These are phyloP conservation scores for Thalassophryne amazonica DNA, from an alignment of 2,797 vertebrate genomes.

Conservation along the genomic window DNA sequence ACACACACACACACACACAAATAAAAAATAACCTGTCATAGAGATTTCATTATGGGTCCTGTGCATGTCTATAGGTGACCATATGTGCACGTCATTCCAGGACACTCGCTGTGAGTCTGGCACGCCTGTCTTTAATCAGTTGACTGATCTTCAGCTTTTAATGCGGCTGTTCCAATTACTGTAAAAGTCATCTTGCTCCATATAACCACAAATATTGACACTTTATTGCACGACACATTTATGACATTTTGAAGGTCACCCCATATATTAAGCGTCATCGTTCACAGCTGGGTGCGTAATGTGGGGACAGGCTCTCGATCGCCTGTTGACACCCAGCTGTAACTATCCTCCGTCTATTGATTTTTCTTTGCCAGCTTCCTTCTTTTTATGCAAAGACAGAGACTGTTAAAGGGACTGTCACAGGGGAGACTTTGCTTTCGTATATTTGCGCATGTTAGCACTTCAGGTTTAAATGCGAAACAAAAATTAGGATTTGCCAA, in stretches of 20 bases:
- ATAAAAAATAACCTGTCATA: too few relatives aligned
- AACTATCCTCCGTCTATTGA: constrained; percentile 80
- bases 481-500: too few relatives aligned
- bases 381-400: constrained; percentile 71
- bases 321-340: constrained; percentile 83
- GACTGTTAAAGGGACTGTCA: constrained; percentile 73
- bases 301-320: constrained; percentile 88
- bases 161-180: constrained; percentile 99
- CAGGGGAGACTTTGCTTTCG: constrained; percentile 61
- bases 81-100: constrained; percentile 49
- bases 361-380: constrained; percentile 37
- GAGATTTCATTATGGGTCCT: too few relatives aligned
- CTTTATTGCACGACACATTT: constrained; percentile 99
- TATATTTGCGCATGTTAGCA: constrained; percentile 53
- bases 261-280: constrained; percentile 96
- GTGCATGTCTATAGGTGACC: neutral
- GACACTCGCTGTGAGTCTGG: constrained; percentile 68
- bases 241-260: constrained; percentile 99
- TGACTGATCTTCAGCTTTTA: constrained; percentile 97
- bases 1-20: too few relatives aligned
- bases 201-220: constrained; percentile 99
- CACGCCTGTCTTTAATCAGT: constrained; percentile 93
- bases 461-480: too few relatives aligned
- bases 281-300: constrained; percentile 74
- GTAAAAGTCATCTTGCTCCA: constrained; percentile 99